Evolutionary conservation across 2,797 vertebrate genomes (phyloP).

Genomic region (Cossypha heuglini): DNA sequence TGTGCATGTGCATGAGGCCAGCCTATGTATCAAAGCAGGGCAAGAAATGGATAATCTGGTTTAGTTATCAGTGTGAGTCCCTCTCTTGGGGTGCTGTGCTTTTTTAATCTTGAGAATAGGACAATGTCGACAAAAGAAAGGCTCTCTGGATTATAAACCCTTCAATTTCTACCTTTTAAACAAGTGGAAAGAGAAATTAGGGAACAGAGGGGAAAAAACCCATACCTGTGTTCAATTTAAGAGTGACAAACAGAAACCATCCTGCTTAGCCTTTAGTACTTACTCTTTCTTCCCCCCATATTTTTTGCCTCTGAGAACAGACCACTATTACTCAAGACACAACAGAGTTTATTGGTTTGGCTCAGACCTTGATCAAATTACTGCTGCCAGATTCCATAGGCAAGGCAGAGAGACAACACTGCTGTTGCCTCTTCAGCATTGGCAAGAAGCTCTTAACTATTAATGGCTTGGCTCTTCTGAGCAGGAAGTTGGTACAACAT

Average conservation of each 20-base stretch:
- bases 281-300: background rate
- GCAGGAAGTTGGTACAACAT: background rate
- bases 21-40: background rate
- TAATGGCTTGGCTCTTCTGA: background rate
- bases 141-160: background rate
- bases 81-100: accelerated
- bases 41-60: background rate
- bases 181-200: background rate
- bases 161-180: background rate
- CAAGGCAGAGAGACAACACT: background rate
- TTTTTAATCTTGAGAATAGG: background rate
- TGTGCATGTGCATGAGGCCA: background rate
- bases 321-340: background rate
- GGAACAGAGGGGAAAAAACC: background rate
- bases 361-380: background rate
- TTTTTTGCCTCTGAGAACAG: background rate
- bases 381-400: background rate
- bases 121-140: background rate
- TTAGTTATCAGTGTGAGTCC: background rate
- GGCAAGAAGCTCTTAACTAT: background rate
- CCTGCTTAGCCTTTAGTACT: background rate
- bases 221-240: background rate
- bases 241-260: background rate
- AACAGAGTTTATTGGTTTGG: background rate
- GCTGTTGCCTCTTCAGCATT: background rate